phyloP scores from a whole-genome alignment of 2,888 invertebrate species.

The Trichogramma evanescens region DNA sequence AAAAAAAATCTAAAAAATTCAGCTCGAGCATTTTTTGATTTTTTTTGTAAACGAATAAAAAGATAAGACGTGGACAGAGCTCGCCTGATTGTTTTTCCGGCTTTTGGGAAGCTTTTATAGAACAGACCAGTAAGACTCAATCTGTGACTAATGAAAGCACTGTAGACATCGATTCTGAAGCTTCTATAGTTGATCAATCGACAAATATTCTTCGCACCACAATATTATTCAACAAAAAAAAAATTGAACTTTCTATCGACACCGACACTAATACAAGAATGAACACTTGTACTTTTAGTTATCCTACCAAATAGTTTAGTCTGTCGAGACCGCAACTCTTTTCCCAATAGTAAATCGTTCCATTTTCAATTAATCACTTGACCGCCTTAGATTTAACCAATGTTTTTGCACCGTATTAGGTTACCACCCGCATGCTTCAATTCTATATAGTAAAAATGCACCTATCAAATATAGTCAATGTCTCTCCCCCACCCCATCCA shows the following conservation, averaged over 20 bases:
- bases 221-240: not conserved
- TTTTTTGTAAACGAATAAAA: slow-evolving; percentile 4
- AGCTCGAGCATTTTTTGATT: slow-evolving; percentile 2
- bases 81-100: slow-evolving; percentile 23
- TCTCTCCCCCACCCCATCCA: too few relatives aligned
- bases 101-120: slow-evolving; percentile 31
- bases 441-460: not conserved
- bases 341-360: slow-evolving; percentile 8
- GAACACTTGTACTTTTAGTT: slow-evolving; percentile 8
- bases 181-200: slow-evolving; percentile 19
- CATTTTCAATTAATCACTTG: slow-evolving; percentile 7
- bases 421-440: slow-evolving; percentile 10
- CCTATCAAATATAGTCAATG: too few relatives aligned
- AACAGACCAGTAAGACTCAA: slow-evolving; percentile 28
- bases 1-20: slow-evolving; percentile 7
- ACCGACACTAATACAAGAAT: slow-evolving; percentile 18
- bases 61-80: slow-evolving; percentile 1
- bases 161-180: slow-evolving; percentile 15
- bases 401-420: not conserved
- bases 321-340: slow-evolving; percentile 12
- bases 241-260: slow-evolving; percentile 8
- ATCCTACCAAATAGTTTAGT: slow-evolving; percentile 3
- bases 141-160: slow-evolving; percentile 20
- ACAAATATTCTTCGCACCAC: slow-evolving; percentile 13
- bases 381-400: slow-evolving; percentile 1